A percentile compares a stretch with the other conserved stretches of the same genome.
Evolutionary conservation across 1,140 invertebrate species (phyloP).

Genomic region (Drosophila willistoni): DNA sequence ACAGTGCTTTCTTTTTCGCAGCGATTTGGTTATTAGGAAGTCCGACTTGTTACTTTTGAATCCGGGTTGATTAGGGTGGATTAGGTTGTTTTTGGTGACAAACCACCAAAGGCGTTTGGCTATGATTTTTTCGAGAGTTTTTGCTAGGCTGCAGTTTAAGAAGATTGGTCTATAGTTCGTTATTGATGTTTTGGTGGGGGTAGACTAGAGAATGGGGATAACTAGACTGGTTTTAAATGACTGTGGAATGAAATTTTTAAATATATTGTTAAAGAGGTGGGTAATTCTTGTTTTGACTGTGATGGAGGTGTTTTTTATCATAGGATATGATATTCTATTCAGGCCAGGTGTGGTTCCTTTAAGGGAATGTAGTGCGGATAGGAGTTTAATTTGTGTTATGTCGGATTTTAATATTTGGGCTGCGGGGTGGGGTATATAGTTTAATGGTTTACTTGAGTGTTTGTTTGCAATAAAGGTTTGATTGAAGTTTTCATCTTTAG

Average conservation of each 20-base stretch:
- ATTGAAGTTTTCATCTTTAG: background rate
- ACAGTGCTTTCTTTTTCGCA: conserved; percentile 3
- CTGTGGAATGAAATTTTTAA: conserved; percentile 1
- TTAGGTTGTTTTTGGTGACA: too few relatives aligned
- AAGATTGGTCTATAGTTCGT: conserved; percentile 16
- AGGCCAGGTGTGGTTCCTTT: conserved; percentile 19
- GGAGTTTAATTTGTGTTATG: conserved; percentile 4
- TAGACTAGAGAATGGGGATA: conserved; percentile 18
- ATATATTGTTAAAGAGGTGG: conserved; percentile 3
- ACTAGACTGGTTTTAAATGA: conserved; percentile 4
- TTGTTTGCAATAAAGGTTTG: background rate
- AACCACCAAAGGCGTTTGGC: conserved; percentile 24
- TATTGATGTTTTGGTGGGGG: conserved; percentile 19
- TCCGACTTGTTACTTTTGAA: conserved; percentile 16
- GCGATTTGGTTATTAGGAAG: conserved; percentile 9
- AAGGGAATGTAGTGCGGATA: background rate
- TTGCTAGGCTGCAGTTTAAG: conserved; percentile 10
- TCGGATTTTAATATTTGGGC: background rate
- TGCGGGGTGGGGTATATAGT: background rate
- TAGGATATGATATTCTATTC: conserved; percentile 4
- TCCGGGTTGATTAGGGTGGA: conserved; percentile 20
- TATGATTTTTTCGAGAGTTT: conserved; percentile 28
- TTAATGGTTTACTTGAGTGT: background rate
- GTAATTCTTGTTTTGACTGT: conserved; percentile 3
- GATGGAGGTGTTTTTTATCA: background rate